Conservation (phyloP, 2,888 invertebrate genomes). For the Calameuta idolon region DNA sequence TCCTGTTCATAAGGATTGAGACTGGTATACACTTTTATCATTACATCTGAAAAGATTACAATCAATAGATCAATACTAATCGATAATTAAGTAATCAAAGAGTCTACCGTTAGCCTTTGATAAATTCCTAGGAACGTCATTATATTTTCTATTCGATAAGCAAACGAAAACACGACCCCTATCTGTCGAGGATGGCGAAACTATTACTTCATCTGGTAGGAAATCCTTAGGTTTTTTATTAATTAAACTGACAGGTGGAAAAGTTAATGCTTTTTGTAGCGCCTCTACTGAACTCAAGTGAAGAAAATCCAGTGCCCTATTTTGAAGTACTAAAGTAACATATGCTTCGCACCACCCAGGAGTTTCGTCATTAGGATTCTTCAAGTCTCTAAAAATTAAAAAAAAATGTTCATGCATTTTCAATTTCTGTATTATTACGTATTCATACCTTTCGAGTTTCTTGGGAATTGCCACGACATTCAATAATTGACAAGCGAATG, state of each 20-base stretch:
- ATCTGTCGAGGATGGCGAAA: slow-evolving; percentile 36
- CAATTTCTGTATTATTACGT: background rate
- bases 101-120: background rate
- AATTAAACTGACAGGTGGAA: slow-evolving; percentile 62
- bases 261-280: slow-evolving; percentile 58
- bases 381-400: background rate
- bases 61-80: background rate
- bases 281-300: slow-evolving; percentile 61
- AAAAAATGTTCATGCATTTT: background rate
- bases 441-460: slow-evolving; percentile 62
- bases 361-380: slow-evolving; percentile 31
- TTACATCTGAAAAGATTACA: slow-evolving; percentile 38
- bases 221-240: slow-evolving; percentile 36
- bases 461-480: slow-evolving; percentile 71
- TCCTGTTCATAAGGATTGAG: slow-evolving; percentile 73
- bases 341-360: slow-evolving; percentile 71
- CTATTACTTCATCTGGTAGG: slow-evolving; percentile 41
- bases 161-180: slow-evolving; percentile 29
- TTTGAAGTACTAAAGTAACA: slow-evolving; percentile 69
- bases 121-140: background rate
- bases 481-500: slow-evolving; percentile 73
- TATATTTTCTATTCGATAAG: slow-evolving; percentile 21
- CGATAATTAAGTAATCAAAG: background rate
- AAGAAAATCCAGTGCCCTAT: slow-evolving; percentile 61
- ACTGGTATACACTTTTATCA: slow-evolving; percentile 51